phyloP scores from a whole-genome alignment of 2,888 invertebrate genomes.

The Zele albiditarsus region DNA sequence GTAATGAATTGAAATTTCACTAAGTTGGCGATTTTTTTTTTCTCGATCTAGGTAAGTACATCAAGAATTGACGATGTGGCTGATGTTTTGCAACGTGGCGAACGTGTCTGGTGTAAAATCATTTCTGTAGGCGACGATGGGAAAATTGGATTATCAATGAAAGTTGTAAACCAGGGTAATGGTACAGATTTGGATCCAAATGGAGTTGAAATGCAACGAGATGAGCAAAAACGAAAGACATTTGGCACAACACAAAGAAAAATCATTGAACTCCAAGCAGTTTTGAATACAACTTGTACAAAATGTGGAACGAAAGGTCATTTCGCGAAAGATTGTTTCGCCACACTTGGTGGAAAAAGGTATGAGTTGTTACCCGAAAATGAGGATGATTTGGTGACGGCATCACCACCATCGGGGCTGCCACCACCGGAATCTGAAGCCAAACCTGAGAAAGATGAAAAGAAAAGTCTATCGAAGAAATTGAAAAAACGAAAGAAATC shows the following conservation, averaged over 20 bases:
- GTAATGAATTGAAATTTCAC: too few species aligned
- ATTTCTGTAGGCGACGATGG: constrained; percentile 69
- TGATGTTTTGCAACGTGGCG: constrained; percentile 70
- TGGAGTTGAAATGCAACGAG: constrained; percentile 69
- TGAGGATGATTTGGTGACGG: constrained; percentile 52
- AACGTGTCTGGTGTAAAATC: constrained; percentile 72
- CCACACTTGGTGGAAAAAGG: constrained; percentile 69
- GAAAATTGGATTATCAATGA: constrained; percentile 72
- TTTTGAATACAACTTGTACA: constrained; percentile 70
- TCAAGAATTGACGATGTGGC: constrained; percentile 68
- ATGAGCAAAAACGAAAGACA: constrained; percentile 65
- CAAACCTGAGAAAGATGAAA: constrained; percentile 50
- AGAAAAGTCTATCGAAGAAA: constrained; percentile 63
- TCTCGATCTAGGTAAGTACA: constrained; percentile 63
- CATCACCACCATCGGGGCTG: constrained; percentile 28
- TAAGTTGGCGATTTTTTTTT: too few species aligned
- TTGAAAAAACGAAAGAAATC: constrained; percentile 65
- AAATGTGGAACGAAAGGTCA: constrained; percentile 72
- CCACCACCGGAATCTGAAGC: not conserved
- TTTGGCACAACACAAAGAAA: constrained; percentile 59
- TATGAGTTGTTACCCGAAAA: constrained; percentile 71
- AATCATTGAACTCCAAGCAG: constrained; percentile 69
- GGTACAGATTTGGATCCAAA: constrained; percentile 72
- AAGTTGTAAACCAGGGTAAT: constrained; percentile 71
- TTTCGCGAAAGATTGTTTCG: constrained; percentile 70